These are phyloP conservation scores for Zapornia atra DNA, from an alignment of 2,113 vertebrate genomes.

Conservation along the genomic window DNA sequence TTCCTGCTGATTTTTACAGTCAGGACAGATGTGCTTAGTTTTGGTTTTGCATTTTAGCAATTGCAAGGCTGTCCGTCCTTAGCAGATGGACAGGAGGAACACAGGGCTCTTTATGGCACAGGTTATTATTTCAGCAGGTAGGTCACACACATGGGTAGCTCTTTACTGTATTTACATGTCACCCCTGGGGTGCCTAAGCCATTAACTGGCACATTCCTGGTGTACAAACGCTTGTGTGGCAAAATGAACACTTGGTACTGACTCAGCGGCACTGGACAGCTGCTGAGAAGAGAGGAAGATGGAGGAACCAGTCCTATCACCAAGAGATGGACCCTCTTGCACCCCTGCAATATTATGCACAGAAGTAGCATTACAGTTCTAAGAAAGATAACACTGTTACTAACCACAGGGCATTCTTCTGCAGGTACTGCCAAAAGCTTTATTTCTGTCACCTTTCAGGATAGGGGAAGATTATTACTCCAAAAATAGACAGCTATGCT, in stretches of 20 bases:
- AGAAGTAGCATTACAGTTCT: neutral
- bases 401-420: neutral
- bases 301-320: neutral
- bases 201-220: neutral
- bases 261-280: neutral
- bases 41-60: neutral
- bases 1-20: neutral
- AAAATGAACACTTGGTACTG: neutral
- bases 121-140: neutral
- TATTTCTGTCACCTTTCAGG: neutral
- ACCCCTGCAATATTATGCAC: accelerated
- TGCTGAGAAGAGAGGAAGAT: neutral
- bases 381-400: neutral
- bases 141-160: neutral
- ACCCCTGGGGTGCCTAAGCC: neutral
- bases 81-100: neutral
- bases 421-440: neutral
- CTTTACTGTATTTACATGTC: neutral
- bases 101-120: neutral
- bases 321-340: neutral
- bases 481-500: neutral
- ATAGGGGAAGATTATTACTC: neutral
- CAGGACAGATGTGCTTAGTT: neutral
- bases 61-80: neutral
- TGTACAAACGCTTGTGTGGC: neutral